Conservation (phyloP, 2,797 vertebrate species). For the Alfaro cultratus region DNA sequence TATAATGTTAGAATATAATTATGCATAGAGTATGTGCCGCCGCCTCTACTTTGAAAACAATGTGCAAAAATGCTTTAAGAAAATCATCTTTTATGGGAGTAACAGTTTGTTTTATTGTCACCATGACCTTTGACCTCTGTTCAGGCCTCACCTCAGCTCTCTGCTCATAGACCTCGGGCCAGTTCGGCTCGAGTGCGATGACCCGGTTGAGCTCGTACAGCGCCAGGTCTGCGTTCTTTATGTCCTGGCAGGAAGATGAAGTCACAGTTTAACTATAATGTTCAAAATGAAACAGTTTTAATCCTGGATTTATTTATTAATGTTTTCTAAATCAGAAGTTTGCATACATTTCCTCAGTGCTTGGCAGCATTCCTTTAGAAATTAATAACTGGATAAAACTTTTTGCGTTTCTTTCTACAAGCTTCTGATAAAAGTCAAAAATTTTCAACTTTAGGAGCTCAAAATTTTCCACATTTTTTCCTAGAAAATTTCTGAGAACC, state of each 20-base stretch:
- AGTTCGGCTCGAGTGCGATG: conserved; percentile 89
- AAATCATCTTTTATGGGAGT: not conserved
- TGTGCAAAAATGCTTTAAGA: not conserved
- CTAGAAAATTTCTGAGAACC: too few relatives aligned
- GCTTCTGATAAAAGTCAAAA: too few relatives aligned
- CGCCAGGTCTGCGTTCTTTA: conserved; percentile 96
- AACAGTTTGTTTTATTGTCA: not conserved
- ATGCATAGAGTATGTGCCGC: not conserved
- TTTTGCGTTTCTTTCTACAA: not conserved
- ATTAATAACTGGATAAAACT: not conserved
- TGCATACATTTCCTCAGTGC: not conserved
- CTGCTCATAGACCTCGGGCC: conserved; percentile 95
- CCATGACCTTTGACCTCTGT: too few relatives aligned
- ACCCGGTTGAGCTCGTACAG: conserved; percentile 94
- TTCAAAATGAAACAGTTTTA: not conserved
- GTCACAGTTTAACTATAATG: conserved; percentile 7
- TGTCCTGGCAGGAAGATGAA: conserved; percentile 81
- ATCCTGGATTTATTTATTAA: not conserved
- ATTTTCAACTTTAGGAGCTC: not conserved
- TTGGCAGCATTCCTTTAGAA: not conserved
- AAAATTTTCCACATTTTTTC: not conserved
- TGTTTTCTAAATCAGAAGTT: not conserved
- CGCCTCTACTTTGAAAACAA: not conserved
- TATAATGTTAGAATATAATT: not conserved
- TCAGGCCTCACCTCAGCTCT: conserved; percentile 89